Conservation (phyloP, 2,113 vertebrate species). For the Stictonetta naevosa region DNA sequence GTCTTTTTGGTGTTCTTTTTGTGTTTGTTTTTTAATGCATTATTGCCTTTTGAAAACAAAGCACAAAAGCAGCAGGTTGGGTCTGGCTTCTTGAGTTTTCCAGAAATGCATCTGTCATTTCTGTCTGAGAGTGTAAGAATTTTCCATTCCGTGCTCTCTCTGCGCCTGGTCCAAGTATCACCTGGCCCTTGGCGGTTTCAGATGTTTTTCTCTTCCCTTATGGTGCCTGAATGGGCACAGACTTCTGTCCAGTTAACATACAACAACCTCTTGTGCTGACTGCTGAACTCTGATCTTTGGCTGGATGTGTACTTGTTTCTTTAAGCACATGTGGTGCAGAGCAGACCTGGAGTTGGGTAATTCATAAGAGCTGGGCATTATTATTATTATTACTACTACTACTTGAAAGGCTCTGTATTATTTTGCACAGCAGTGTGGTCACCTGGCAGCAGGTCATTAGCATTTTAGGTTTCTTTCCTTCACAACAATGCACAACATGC, state of each 20-base stretch:
- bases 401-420: slow-evolving; percentile 70
- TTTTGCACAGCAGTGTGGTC: slow-evolving; percentile 75
- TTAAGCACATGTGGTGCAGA: slow-evolving; percentile 25
- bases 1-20: neutral
- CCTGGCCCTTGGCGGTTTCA: neutral
- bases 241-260: slow-evolving; percentile 24
- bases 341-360: slow-evolving; percentile 59
- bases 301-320: slow-evolving; percentile 27
- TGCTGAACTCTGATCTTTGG: slow-evolving; percentile 30
- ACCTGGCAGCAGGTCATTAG: slow-evolving; percentile 83
- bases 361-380: slow-evolving; percentile 37
- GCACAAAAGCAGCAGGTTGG: neutral
- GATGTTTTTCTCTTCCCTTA: neutral
- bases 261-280: slow-evolving; percentile 17
- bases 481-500: slow-evolving; percentile 82
- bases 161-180: neutral
- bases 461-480: slow-evolving; percentile 79
- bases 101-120: neutral
- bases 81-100: neutral
- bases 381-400: slow-evolving; percentile 40
- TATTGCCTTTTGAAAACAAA: neutral
- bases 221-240: neutral
- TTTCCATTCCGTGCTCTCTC: neutral
- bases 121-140: neutral
- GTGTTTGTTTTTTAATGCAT: neutral